Percentiles rank a stretch among this genome's conserved stretches.
These are phyloP conservation scores for Psilopogon haemacephalus DNA, from an alignment of 2,113 vertebrate genomes.

Conservation along the genomic window DNA sequence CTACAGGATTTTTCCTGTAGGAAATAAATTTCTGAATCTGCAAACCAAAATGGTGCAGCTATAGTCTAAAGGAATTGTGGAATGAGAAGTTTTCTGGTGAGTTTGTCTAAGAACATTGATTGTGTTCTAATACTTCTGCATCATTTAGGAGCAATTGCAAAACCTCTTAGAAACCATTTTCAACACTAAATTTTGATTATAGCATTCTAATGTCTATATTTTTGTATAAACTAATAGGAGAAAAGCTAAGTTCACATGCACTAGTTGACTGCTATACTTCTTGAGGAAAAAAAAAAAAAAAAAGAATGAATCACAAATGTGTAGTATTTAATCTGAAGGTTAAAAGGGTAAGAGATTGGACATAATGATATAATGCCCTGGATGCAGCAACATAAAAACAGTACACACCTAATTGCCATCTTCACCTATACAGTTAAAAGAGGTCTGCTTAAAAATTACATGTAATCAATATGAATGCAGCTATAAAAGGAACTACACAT, in stretches of 20 bases:
- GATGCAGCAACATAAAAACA: not conserved
- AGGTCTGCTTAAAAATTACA: constrained; percentile 65
- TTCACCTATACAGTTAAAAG: constrained; percentile 56
- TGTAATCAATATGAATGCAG: constrained; percentile 69
- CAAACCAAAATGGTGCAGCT: too few relatives aligned
- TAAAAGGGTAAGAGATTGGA: not conserved
- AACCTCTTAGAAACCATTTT: not conserved
- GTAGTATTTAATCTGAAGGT: not conserved
- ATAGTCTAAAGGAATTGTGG: not conserved
- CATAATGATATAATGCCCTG: not conserved
- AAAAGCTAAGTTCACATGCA: not conserved
- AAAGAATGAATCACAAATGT: not conserved
- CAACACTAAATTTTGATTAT: not conserved
- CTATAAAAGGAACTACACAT: constrained; percentile 64
- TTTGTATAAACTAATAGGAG: not conserved
- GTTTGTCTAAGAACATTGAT: not conserved
- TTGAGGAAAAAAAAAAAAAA: too few relatives aligned
- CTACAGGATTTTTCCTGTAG: too few relatives aligned
- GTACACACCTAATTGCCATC: constrained; percentile 43
- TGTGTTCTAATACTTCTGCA: not conserved
- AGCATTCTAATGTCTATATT: not conserved
- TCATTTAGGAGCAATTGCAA: not conserved
- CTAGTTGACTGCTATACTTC: not conserved
- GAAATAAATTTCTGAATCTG: too few relatives aligned
- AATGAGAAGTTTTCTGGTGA: not conserved